These are phyloP conservation scores for Hyperoodon ampullatus DNA, from an alignment of 2,113 vertebrate genomes.

Conservation along the genomic window DNA sequence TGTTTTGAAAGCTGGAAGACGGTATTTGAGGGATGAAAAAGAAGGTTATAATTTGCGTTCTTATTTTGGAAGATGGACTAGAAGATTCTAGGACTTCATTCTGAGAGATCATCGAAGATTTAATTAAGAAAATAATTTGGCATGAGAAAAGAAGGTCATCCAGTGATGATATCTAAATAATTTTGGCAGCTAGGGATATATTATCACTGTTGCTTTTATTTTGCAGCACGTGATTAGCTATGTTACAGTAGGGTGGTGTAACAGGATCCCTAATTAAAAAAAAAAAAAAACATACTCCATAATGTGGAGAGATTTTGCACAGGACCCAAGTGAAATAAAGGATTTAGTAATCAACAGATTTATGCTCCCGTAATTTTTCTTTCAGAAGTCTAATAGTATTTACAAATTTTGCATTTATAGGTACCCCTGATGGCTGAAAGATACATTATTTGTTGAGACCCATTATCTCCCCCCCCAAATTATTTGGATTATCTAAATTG, in stretches of 20 bases:
- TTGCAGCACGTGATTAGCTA: background rate
- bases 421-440: background rate
- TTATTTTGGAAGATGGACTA: background rate
- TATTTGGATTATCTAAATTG: background rate
- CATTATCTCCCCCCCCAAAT: background rate
- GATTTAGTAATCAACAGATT: background rate
- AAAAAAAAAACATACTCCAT: background rate
- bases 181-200: background rate
- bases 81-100: background rate
- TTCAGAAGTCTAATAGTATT: background rate
- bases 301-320: background rate
- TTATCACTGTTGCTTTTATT: background rate
- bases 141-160: background rate
- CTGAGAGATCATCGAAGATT: background rate
- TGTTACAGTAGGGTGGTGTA: background rate
- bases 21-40: background rate
- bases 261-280: background rate
- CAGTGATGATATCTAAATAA: background rate
- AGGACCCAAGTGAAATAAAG: background rate
- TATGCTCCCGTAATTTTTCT: background rate
- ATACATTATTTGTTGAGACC: background rate
- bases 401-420: background rate
- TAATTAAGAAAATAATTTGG: background rate
- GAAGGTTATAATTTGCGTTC: background rate
- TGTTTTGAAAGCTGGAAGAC: background rate